Evolutionary conservation across 2,888 invertebrate genomes (phyloP), one percentile per base, ranked within the genome.

Genomic region (Tetrapedia diversipes): DNA sequence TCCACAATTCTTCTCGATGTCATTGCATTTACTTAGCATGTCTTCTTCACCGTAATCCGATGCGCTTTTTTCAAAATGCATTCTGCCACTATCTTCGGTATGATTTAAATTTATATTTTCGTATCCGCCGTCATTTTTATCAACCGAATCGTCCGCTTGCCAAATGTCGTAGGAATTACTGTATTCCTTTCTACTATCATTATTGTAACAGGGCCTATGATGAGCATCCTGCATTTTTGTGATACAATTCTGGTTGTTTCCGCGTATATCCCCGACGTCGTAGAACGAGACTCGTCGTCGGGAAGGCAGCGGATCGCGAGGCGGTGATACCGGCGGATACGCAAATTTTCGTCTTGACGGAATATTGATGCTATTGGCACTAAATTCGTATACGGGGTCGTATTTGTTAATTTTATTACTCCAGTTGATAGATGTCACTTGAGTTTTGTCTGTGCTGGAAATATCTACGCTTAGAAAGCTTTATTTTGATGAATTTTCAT

Each of bases 201-300:
- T 57, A 56, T 47, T 54, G 45, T 53, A 70, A 71, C 65, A 53
- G n/a, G 34, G 41, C 43, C 49, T 57, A 47, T 16, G 53, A 11
- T 41, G 59, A 59, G 57, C 72, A 61, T 86, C 78, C 70, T 84
- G 85, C 88, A 87, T 86, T 24, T 64, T 69, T 29, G 61, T 45
- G 27, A 54, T n/a, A 54, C 16, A 41, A 51, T 63, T 56, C 53
- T 67, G 66, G 3, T 65, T 47, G 19, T 56, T 60, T 14, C 11
- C 54, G 45, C 66, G 53, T 11, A 47, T 64, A 32, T 80, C 74
- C 51, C 71, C 82, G 60, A 77, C 68, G 43, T 76, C 70, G 60
- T 77, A 73, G 77, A 88, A 88, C n/a, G 87, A 88, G 43, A 89
- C 86, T 59, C 83, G 82, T 73, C 82, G 82, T 73, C 83, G 83